phyloP scores from a whole-genome alignment of 2,888 invertebrate genomes.

The Eupithecia insigniata region DNA sequence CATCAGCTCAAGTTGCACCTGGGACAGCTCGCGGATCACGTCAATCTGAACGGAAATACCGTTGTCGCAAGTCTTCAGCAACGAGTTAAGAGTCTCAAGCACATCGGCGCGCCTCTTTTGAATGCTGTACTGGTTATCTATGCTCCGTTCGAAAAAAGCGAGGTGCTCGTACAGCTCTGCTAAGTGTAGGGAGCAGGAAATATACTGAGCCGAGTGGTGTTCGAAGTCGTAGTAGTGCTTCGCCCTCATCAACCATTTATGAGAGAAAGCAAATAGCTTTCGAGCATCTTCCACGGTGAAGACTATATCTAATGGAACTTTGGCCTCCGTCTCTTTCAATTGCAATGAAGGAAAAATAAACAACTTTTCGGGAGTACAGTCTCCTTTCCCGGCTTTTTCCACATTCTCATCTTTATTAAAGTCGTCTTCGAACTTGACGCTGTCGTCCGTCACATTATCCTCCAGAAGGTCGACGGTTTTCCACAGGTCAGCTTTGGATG shows the following conservation, averaged over 20 bases:
- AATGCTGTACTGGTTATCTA: constrained; percentile 85
- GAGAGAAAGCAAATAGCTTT: constrained; percentile 81
- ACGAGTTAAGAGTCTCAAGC: constrained; percentile 82
- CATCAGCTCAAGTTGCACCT: constrained; percentile 86
- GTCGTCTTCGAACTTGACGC: constrained; percentile 62
- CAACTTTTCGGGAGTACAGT: constrained; percentile 57
- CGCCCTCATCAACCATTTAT: constrained; percentile 85
- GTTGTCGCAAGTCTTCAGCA: constrained; percentile 78
- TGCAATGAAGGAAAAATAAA: constrained; percentile 69
- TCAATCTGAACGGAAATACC: constrained; percentile 82
- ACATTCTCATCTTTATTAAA: constrained; percentile 66
- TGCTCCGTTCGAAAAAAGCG: constrained; percentile 88
- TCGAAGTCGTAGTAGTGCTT: constrained; percentile 84
- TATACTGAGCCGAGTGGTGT: constrained; percentile 84
- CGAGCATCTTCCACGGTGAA: constrained; percentile 77
- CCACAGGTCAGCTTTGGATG: constrained; percentile 69
- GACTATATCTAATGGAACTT: constrained; percentile 62
- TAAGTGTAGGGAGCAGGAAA: constrained; percentile 84
- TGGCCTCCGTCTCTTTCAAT: constrained; percentile 68
- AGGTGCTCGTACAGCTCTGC: constrained; percentile 87
- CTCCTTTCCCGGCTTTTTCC: constrained; percentile 70
- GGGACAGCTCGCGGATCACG: constrained; percentile 85
- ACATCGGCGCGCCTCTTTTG: constrained; percentile 85
- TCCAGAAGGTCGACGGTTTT: constrained; percentile 65
- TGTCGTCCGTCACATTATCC: constrained; percentile 49